Base-by-base conservation (phyloP, 2,888 invertebrate species). In the Ametastegia equiseti region DNA sequence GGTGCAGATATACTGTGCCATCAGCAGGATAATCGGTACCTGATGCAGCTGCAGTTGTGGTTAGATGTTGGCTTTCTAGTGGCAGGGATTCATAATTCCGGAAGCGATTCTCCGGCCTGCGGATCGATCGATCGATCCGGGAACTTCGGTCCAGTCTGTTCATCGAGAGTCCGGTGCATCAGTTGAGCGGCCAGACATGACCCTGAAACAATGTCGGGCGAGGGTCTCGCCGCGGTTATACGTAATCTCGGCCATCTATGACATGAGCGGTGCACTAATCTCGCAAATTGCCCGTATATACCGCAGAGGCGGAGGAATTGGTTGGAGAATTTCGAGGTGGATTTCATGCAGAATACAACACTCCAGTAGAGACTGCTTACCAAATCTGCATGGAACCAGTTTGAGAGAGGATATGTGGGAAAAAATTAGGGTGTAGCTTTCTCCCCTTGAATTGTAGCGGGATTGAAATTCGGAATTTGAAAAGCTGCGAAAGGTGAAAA, bases 201-300 rank as follows among this genome's bases (percentile, higher is more conserved):
- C 71, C 71, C 71, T 71, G 71, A 71, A 47, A 47, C 47, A 71
- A 71, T 71, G 71, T 47, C n/a, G 23, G 36, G 39, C 65, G 65
- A 39, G 36, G 19, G 23, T 67, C 19, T 67, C 65, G 23, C 11
- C n/a, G 36, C 65, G n/a, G n/a, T n/a, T 19, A 36, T 39, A 71
- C 71, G 47, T 71, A 71, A 71, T 71, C 71, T 71, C 45, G 47
- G 71, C 47, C 45, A 47, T 47, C 30, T 71, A 71, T 71, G 45
- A 47, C 71, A 47, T 47, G 47, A 11, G 11, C n/a, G n/a, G 47
- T 47, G 42, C 39, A 67, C 67, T 67, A 30, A 60, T 30, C 11
- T 36, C 36, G 13, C 39, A 7, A 13, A 39, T 36, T 13, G 11
- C 39, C n/a, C 33, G 6, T 23, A 54, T 11, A 33, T n/a, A 19